Evolutionary conservation across 1,140 invertebrate genomes (phyloP).

Genomic region (Oncopodura yosiiana): DNA sequence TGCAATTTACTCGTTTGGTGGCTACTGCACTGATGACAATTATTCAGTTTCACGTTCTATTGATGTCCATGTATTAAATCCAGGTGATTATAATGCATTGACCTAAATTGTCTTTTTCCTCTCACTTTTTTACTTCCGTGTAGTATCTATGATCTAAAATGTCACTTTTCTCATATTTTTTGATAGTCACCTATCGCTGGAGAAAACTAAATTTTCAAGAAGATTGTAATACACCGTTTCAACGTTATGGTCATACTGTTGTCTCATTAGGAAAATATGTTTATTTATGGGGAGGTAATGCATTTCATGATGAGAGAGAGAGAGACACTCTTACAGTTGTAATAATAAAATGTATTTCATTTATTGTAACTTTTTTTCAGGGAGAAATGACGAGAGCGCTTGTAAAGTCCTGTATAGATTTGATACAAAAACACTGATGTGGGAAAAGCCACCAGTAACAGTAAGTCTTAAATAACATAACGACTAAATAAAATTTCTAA

Average conservation of each 20-base stretch:
- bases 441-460: slow-evolving; percentile 54
- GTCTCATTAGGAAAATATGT: slow-evolving; percentile 63
- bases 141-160: background rate
- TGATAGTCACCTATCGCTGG: slow-evolving; percentile 46
- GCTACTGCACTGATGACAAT: slow-evolving; percentile 49
- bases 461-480: too few relatives aligned
- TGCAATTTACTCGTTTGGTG: slow-evolving; percentile 81
- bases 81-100: slow-evolving; percentile 47
- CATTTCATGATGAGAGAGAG: background rate
- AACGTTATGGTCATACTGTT: slow-evolving; percentile 77
- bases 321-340: background rate
- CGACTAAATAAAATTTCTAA: too few relatives aligned
- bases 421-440: slow-evolving; percentile 47
- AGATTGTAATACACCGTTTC: slow-evolving; percentile 43
- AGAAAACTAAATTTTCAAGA: slow-evolving; percentile 37
- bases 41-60: slow-evolving; percentile 61
- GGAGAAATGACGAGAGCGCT: slow-evolving; percentile 69
- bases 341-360: background rate
- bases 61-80: slow-evolving; percentile 79
- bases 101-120: background rate
- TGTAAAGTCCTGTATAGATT: slow-evolving; percentile 68
- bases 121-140: slow-evolving; percentile 12
- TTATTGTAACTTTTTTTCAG: background rate
- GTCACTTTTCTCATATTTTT: slow-evolving; percentile 1
- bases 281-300: slow-evolving; percentile 69